Evolutionary conservation across 1,140 invertebrate genomes (phyloP), one percentile per base, ranked within the genome.

Genomic region (Heliconius hewitsoni): DNA sequence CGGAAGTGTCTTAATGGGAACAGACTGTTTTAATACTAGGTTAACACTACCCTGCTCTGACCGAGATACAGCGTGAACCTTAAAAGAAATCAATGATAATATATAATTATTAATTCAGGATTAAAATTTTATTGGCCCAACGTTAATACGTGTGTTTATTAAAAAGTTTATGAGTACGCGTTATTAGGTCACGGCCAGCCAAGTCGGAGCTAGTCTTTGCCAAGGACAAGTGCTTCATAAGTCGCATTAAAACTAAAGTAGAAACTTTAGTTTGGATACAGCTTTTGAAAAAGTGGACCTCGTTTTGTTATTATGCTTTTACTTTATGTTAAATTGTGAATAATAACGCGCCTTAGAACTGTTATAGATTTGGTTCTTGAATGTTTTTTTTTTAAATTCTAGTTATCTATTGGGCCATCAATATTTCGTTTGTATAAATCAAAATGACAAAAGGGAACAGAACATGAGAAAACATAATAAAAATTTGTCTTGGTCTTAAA

Each of bases 221-320:
- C n/a, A 60, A 60, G 57, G n/a, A 60, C 57, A 60, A 23, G n/a
- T 11, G n/a, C 57, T 55, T n/a, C 52, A n/a, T 55, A 55, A 55
- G n/a, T 60, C 57, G 19, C n/a, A 60, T 60, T 27, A 60, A n/a
- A 60, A 23, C n/a, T 60, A 60, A 9, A 60, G 57, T 60, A n/a
- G n/a, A n/a, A n/a, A n/a, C n/a, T n/a, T n/a, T n/a, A n/a, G n/a
- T n/a, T n/a, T 23, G 8, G 11, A 60, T 46, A 46, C 3, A 27
- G 3, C 27, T 23, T 60, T 60, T 60, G 2, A 60, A 11, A 60
- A 8, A 60, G 52, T 55, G 52, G 19, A 55, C 8, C n/a, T 60
- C 9, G 57, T 11, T 60, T 60, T 60, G 9, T 23, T 27, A 23
- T 23, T 60, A 60, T 27, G 9, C n/a, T 11, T 23, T 60, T 9